Conservation (phyloP, 2,888 invertebrate species). For the Sesamia inferens region DNA sequence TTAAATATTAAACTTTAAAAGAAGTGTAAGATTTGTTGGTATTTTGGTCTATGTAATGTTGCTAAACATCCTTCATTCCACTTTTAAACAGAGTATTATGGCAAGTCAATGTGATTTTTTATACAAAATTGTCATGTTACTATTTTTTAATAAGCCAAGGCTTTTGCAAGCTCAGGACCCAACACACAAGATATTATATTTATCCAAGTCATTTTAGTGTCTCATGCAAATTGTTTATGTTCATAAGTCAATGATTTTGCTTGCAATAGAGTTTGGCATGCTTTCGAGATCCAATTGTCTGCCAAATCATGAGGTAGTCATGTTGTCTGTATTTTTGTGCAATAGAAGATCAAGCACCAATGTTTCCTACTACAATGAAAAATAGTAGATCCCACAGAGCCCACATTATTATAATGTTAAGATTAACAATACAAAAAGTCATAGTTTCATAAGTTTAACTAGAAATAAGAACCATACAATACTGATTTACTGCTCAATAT, state of each 20-base stretch:
- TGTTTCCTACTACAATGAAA: constrained; percentile 56
- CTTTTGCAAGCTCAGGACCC: constrained; percentile 49
- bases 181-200: constrained; percentile 19
- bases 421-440: constrained; percentile 60
- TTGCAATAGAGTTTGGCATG: constrained; percentile 50
- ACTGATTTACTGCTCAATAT: constrained; percentile 71
- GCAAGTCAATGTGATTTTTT: constrained; percentile 54
- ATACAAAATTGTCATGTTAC: constrained; percentile 58
- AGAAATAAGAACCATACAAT: constrained; percentile 66
- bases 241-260: constrained; percentile 43
- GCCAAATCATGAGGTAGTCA: constrained; percentile 87
- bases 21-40: neutral
- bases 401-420: constrained; percentile 51
- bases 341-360: constrained; percentile 75
- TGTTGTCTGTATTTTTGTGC: constrained; percentile 78
- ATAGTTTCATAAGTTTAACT: constrained; percentile 59
- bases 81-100: constrained; percentile 57
- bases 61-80: constrained; percentile 55
- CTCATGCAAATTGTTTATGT: constrained; percentile 26
- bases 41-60: constrained; percentile 21
- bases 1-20: neutral
- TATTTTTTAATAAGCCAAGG: constrained; percentile 50
- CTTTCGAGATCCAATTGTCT: constrained; percentile 75
- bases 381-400: constrained; percentile 51
- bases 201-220: constrained; percentile 29